Base-by-base conservation (phyloP, 2,113 vertebrate genomes). In the Lipophrys pholis region DNA sequence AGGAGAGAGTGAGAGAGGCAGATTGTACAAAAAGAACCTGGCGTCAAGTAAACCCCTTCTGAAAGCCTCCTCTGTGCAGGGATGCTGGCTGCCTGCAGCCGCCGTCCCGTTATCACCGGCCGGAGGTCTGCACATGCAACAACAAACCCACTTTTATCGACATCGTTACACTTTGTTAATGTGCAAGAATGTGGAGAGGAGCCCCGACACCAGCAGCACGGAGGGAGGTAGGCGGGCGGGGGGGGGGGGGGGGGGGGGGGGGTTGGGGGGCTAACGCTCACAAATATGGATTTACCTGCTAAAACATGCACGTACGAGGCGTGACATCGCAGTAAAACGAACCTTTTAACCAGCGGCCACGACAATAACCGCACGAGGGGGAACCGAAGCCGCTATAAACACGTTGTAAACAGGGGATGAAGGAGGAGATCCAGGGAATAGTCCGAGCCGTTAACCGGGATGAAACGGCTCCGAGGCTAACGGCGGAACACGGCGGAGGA, bases 391-490 rank as follows among this genome's bases (percentile, higher is more conserved):
- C 16, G 7, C 53, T 5, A 62, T 30, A 17, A 43, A 46, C 36
- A 41, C 50, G 11, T 51, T 71, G 49, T 61, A 64, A 84, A 79
- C 64, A 80, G 30, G 2, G 8, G 35, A 53, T 60, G 50, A 79
- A 81, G 76, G 78, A 38, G 8, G 77, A 55, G 51, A 83, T 83
- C 88, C 90, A 79, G 78, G 73, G 61, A 81, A 60, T 87, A 90
- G 87, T 14, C 87, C 0, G 61, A 78, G 65, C 87, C 88, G 66
- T 3, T 30, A 42, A 77, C 81, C 68, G 49, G 55, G 11, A 46
- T 59, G 74, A 83, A 67, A 69, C 63, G 39, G 81, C 77, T 66
- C 21, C 80, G 48, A 75, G 5, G 84, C 87, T 81, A 83, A 52
- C 53, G 57, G 55, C 39, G 62, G 73, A n/a, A n/a, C n/a, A n/a